phyloP scores from a whole-genome alignment of 1,140 invertebrate species.

The Zophobas atratus region DNA sequence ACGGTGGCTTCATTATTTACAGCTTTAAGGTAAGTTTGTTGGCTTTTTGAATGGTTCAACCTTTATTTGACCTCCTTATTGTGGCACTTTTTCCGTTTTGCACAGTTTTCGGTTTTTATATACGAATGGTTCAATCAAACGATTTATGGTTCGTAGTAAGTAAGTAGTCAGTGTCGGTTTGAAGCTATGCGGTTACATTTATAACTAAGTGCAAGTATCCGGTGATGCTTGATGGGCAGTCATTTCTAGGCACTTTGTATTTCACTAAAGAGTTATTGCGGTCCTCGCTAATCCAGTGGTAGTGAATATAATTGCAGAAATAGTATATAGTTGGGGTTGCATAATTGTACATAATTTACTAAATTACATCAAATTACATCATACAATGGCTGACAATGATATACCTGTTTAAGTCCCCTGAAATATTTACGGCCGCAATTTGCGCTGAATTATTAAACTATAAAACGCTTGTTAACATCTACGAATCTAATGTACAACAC shows the following conservation, averaged over 20 bases:
- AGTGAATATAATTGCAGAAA: constrained; percentile 17
- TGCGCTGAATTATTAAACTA: constrained; percentile 48
- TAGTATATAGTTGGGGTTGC: constrained; percentile 1
- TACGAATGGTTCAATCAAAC: no score
- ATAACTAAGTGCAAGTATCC: no score
- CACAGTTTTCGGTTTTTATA: no score
- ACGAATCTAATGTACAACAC: constrained; percentile 44
- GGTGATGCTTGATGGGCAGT: no score
- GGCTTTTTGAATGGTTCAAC: no score
- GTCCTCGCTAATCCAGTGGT: constrained; percentile 9
- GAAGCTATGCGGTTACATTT: no score
- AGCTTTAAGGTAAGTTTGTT: no score
- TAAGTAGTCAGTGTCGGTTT: no score
- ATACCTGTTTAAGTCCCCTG: constrained; percentile 45
- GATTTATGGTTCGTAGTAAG: no score
- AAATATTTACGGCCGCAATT: constrained; percentile 47
- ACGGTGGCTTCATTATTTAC: no score
- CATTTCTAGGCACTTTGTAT: background rate
- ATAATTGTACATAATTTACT: constrained; percentile 48
- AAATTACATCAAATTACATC: constrained; percentile 44
- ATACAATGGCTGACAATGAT: constrained; percentile 34
- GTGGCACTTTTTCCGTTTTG: no score
- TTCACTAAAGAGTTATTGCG: constrained; percentile 29
- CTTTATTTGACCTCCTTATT: no score
- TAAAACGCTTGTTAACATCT: constrained; percentile 50